Evolutionary conservation across 2,113 vertebrate species (phyloP).

Genomic region (Actenoides lindsayi): DNA sequence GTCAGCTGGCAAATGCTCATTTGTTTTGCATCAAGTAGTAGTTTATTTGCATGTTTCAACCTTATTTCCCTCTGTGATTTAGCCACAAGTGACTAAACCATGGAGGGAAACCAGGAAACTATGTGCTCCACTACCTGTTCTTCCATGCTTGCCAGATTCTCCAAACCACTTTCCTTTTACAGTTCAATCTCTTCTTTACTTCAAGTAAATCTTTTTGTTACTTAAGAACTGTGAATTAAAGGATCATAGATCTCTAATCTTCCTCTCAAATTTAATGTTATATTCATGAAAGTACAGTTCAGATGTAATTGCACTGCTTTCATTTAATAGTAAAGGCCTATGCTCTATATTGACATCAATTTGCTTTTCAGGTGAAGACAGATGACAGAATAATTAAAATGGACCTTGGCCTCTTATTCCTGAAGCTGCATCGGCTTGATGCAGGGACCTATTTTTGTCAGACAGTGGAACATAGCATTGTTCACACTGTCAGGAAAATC

Average conservation of each 20-base stretch:
- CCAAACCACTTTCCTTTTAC: not conserved
- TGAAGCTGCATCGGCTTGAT: conserved; percentile 82
- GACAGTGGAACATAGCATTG: conserved; percentile 91
- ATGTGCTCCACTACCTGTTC: not conserved
- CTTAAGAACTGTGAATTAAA: not conserved
- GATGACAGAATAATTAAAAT: conserved; percentile 88
- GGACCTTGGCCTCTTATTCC: conserved; percentile 90
- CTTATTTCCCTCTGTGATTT: not conserved
- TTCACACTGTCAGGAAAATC: conserved; percentile 87
- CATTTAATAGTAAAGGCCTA: not conserved
- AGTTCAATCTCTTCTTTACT: not conserved
- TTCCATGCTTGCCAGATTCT: not conserved
- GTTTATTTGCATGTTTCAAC: not conserved
- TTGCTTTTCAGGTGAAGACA: conserved; percentile 79
- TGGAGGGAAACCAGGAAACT: not conserved
- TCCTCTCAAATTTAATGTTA: not conserved
- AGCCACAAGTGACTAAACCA: not conserved
- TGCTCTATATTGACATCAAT: not conserved
- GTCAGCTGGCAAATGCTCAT: not conserved
- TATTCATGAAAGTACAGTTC: not conserved
- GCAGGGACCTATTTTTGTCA: conserved; percentile 92
- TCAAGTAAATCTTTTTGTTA: not conserved
- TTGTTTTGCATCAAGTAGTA: not conserved
- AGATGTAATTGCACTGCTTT: not conserved
- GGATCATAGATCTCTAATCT: not conserved